Base-by-base conservation (phyloP, 2,113 vertebrate genomes). In the Thalassarche chlororhynchos region DNA sequence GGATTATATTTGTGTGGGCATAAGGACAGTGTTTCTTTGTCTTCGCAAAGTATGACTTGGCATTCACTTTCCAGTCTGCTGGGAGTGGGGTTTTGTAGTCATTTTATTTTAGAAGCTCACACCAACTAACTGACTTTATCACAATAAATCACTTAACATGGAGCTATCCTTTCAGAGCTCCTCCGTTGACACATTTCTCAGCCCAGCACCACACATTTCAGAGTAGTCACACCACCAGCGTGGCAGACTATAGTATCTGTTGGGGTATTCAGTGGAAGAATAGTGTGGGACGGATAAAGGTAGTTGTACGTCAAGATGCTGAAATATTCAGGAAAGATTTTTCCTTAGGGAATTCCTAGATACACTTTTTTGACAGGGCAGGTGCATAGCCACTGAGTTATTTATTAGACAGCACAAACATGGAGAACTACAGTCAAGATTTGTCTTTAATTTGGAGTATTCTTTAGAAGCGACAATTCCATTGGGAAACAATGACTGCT, bases 291-390 rank as follows among this genome's bases (percentile, higher is more conserved):
- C 75, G 68, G 71, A 89, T 83, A 88, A 96, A 88, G 77, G 74
- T 38, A 74, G 46, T 36, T 80, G n/a, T 58, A 91, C 51, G 90
- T 86, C 66, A 91, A 66, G 68, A 84, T 89, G 60, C 47, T 97
- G 75, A 97, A 94, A 93, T 96, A 95, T 97, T 96, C 84, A 91
- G 42, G 68, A 70, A 94, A 94, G 49, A 36, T 49, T 93, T 95
- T 94, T 94, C 94, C 90, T 52, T 16, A n/a, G 91, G 51, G 95
- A 94, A 36, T 93, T 85, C 52, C 75, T 70, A 55, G 6, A 29
- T 46, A 70, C 75, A 62, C 3, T 92, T 84, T 82, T 91, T 76
- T 97, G 95, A 85, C 91, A 88, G 51, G 78, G 32, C 78, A 96
- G 89, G 78, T 94, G 79, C 20, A 16, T 26, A 70, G 31, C 49